phyloP scores from a whole-genome alignment of 2,888 invertebrate species.

The Tetragonisca angustula region DNA sequence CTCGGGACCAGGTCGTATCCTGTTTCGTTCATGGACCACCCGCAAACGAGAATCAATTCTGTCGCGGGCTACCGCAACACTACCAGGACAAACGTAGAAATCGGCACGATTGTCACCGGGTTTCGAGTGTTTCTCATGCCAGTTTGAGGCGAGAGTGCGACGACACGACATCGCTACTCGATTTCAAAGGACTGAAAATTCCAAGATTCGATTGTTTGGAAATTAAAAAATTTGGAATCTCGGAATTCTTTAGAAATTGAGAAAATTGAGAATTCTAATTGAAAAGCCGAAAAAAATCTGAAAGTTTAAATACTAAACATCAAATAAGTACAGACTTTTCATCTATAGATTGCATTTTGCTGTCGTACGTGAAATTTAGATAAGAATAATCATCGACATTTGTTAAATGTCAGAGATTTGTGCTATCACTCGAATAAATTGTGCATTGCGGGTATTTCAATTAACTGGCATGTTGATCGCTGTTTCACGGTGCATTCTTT shows the following conservation, averaged over 20 bases:
- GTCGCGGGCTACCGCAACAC: conserved; percentile 39
- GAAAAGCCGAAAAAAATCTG: background rate
- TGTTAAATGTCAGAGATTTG: background rate
- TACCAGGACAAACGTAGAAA: conserved; percentile 13
- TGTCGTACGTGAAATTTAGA: background rate
- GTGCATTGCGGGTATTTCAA: background rate
- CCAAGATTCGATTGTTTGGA: too few species aligned
- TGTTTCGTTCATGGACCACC: conserved; percentile 74
- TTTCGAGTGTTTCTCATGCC: background rate
- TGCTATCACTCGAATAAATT: background rate
- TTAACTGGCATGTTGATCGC: conserved; percentile 7
- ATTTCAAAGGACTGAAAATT: background rate
- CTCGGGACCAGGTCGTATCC: conserved; percentile 57
- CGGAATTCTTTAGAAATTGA: background rate
- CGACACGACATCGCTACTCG: background rate
- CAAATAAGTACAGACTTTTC: background rate
- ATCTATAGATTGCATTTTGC: background rate
- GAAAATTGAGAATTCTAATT: too few species aligned
- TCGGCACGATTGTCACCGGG: background rate
- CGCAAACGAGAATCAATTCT: conserved; percentile 72
- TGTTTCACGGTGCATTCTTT: conserved; percentile 28
- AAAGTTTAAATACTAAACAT: background rate
- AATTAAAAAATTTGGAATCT: background rate
- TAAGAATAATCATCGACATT: background rate
- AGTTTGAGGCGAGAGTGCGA: background rate